These are phyloP conservation scores for Apantesis nais DNA, from an alignment of 2,888 invertebrate genomes.

Conservation along the genomic window DNA sequence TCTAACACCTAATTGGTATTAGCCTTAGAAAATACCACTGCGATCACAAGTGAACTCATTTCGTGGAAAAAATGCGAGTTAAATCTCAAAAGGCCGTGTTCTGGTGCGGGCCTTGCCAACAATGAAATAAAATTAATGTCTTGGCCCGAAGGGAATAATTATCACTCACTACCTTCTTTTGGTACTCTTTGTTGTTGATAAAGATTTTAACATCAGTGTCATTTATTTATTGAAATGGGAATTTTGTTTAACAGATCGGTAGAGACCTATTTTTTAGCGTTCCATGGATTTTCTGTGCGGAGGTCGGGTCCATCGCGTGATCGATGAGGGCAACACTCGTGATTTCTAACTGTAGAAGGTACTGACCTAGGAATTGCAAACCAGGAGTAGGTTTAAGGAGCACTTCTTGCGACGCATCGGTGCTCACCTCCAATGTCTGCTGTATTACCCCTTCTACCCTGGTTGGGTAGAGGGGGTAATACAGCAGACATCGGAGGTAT, in stretches of 20 bases:
- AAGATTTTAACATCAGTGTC: constrained; percentile 21
- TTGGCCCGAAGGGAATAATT: constrained; percentile 44
- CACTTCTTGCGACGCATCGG: too few relatives aligned
- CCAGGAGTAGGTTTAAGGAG: too few relatives aligned
- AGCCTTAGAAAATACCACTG: constrained; percentile 33
- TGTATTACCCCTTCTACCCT: too few relatives aligned
- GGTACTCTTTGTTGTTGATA: constrained; percentile 39
- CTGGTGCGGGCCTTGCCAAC: constrained; percentile 36
- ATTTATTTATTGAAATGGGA: constrained; percentile 10
- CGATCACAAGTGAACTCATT: constrained; percentile 45
- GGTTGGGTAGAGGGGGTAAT: too few relatives aligned
- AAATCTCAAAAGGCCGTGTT: constrained; percentile 38
- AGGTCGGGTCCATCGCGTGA: too few relatives aligned
- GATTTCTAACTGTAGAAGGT: too few relatives aligned
- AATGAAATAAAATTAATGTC: constrained; percentile 48
- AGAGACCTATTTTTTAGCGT: too few relatives aligned
- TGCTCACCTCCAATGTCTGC: too few relatives aligned
- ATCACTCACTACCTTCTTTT: constrained; percentile 48
- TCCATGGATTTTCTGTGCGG: too few relatives aligned
- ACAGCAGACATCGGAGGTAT: too few relatives aligned
- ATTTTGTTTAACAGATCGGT: background rate
- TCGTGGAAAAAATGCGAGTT: constrained; percentile 42
- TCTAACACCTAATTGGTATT: constrained; percentile 40
- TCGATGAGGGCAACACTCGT: too few relatives aligned
- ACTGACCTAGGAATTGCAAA: too few relatives aligned